Evolutionary conservation across 1,140 invertebrate species (phyloP).

Genomic region (Anoplolepis gracilipes): DNA sequence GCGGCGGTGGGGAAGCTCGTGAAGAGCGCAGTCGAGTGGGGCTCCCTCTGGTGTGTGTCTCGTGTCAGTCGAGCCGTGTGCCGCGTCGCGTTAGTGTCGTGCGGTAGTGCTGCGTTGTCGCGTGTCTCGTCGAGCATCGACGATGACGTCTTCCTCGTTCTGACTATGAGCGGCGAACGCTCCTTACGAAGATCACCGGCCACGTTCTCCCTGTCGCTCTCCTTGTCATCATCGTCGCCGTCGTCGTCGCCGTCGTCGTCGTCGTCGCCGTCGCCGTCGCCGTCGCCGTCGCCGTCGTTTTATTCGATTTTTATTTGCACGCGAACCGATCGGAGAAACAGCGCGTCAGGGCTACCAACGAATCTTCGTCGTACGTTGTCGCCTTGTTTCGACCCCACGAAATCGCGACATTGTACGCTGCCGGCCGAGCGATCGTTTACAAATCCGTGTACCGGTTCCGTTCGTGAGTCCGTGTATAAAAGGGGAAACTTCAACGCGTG

Average conservation of each 20-base stretch:
- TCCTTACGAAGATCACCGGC: conserved; percentile 32
- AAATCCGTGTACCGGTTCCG: neutral
- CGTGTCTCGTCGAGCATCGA: conserved; percentile 50
- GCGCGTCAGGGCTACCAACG: conserved; percentile 17
- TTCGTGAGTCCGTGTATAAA: neutral
- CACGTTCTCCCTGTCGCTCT: neutral
- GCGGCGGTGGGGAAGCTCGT: conserved; percentile 20
- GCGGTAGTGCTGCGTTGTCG: conserved; percentile 38
- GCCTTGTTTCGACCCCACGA: neutral
- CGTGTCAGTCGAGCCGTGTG: conserved; percentile 81
- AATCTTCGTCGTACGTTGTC: conserved; percentile 5
- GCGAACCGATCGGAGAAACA: neutral
- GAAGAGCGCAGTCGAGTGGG: conserved; percentile 66
- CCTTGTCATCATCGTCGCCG: neutral
- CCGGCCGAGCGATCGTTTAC: conserved; percentile 3
- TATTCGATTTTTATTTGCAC: neutral
- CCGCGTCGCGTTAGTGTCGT: conserved; percentile 80
- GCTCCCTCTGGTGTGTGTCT: conserved; percentile 79
- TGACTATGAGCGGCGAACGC: conserved; percentile 65
- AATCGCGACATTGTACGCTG: neutral
- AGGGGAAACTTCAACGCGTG: conserved; percentile 52
- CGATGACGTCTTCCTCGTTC: conserved; percentile 60
- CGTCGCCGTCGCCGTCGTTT: neutral
- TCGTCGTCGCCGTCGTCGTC: neutral
- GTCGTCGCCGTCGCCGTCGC: neutral